Conservation (phyloP, 2,888 invertebrate genomes). For the Epsilonema sp. region DNA sequence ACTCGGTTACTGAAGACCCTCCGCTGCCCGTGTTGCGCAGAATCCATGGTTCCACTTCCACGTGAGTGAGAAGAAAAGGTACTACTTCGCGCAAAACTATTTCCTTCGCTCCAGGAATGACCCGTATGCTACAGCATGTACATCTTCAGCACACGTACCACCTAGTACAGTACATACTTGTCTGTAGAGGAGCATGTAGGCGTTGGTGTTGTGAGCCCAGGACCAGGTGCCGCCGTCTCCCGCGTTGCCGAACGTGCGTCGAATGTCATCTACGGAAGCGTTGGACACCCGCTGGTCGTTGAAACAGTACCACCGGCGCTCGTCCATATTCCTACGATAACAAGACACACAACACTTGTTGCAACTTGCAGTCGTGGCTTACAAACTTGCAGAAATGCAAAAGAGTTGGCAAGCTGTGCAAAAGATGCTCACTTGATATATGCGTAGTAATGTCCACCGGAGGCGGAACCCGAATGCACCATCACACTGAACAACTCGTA, state of each 20-base stretch:
- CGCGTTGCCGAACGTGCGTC: constrained; percentile 61
- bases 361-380: too few relatives aligned
- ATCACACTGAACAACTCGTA: constrained; percentile 75
- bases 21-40: too few relatives aligned
- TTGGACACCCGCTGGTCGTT: constrained; percentile 61
- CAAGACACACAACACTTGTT: constrained; percentile 1
- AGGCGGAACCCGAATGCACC: constrained; percentile 74
- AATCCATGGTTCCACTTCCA: too few relatives aligned
- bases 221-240: constrained; percentile 43
- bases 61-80: too few relatives aligned
- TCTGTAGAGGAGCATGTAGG: constrained; percentile 74
- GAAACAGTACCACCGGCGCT: constrained; percentile 60
- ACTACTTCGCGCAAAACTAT: too few relatives aligned
- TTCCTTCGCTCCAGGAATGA: too few relatives aligned
- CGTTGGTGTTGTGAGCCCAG: constrained; percentile 53
- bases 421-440: constrained; percentile 52
- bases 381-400: constrained; percentile 1
- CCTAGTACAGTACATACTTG: constrained; percentile 35
- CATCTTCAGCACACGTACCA: too few relatives aligned
- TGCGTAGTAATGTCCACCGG: constrained; percentile 74
- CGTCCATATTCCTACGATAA: constrained; percentile 33
- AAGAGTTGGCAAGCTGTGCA: neutral
- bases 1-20: too few relatives aligned
- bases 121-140: too few relatives aligned
- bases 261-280: constrained; percentile 45